phyloP scores from a whole-genome alignment of 2,888 invertebrate genomes.

The Cheilosia scutellata region DNA sequence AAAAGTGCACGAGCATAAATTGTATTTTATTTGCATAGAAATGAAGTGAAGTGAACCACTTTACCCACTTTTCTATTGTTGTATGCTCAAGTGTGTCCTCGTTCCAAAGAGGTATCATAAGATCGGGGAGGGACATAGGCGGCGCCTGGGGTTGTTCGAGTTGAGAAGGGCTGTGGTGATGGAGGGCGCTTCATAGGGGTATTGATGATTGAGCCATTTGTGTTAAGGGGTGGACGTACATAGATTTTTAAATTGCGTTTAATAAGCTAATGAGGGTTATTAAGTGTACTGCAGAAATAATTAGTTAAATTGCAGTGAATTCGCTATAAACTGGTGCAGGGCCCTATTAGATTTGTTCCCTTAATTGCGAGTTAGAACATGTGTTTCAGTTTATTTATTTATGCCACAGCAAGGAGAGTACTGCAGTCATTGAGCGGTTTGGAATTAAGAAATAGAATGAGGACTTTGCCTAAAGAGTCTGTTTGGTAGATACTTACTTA shows the following conservation, averaged over 20 bases:
- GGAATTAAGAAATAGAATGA: no score
- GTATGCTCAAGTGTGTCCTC: constrained; percentile 61
- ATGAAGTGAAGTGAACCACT: constrained; percentile 71
- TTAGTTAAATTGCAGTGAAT: not conserved
- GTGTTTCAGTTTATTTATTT: no score
- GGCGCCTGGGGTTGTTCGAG: not conserved
- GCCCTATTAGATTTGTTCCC: no score
- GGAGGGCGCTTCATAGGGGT: constrained; percentile 11
- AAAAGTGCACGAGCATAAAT: constrained; percentile 74
- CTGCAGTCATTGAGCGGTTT: no score
- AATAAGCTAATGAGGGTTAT: not conserved
- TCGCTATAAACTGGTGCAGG: not conserved
- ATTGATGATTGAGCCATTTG: constrained; percentile 12
- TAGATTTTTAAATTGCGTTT: not conserved
- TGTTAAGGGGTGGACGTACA: not conserved
- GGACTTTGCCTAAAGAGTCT: no score
- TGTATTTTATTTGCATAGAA: constrained; percentile 71
- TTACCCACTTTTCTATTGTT: constrained; percentile 73
- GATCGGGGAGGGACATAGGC: not conserved
- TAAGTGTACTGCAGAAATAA: not conserved
- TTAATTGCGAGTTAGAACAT: no score
- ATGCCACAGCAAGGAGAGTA: no score
- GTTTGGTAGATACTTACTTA: no score
- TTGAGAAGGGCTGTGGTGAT: not conserved
- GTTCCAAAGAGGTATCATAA: constrained; percentile 45